These are phyloP conservation scores for Nesogale talazaci DNA, from an alignment of 2,113 vertebrate genomes.

Conservation along the genomic window DNA sequence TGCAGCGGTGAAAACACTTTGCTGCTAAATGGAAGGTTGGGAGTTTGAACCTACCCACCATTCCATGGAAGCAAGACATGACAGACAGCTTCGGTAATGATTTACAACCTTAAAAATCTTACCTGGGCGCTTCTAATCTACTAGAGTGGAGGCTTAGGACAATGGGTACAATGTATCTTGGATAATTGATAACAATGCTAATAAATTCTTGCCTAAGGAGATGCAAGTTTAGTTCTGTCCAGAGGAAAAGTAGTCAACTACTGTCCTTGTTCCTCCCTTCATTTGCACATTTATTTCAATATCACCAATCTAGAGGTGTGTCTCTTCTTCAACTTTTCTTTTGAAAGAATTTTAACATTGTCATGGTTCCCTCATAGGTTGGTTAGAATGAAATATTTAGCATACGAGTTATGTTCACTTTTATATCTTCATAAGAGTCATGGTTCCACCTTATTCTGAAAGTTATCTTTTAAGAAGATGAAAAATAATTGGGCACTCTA, in stretches of 20 bases:
- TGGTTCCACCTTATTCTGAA: neutral
- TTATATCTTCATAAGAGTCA: neutral
- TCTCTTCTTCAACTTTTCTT: neutral
- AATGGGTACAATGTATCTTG: too few relatives aligned
- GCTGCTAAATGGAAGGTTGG: too few relatives aligned
- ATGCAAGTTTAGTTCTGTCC: neutral
- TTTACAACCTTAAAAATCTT: too few relatives aligned
- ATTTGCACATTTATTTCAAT: constrained; percentile 24
- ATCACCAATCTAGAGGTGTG: neutral
- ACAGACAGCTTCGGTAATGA: too few relatives aligned
- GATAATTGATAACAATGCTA: too few relatives aligned
- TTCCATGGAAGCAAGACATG: too few relatives aligned
- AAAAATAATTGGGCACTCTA: neutral
- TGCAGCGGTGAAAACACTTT: too few relatives aligned
- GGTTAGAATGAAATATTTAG: neutral
- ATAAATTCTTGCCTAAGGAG: too few relatives aligned
- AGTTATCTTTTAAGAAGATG: neutral
- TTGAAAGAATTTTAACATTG: neutral
- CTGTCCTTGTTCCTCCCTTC: neutral
- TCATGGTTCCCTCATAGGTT: neutral
- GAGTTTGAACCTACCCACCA: too few relatives aligned
- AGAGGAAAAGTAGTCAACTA: neutral
- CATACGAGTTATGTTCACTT: neutral
- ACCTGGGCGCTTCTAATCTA: too few relatives aligned
- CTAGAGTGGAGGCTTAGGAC: too few relatives aligned